phyloP scores from a whole-genome alignment of 2,797 vertebrate genomes.

The Lerista edwardsae region DNA sequence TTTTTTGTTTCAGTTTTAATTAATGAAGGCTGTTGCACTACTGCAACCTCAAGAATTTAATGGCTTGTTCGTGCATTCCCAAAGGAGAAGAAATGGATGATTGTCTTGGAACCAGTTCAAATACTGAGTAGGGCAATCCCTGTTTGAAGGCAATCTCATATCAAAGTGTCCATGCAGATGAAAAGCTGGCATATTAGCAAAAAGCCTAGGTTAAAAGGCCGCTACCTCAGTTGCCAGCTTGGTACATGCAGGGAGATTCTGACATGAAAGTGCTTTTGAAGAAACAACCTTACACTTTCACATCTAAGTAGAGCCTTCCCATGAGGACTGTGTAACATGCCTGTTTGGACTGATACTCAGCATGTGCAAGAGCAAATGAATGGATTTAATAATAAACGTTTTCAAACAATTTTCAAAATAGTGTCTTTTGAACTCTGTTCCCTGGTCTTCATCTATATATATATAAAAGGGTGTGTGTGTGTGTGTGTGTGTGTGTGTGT shows the following conservation, averaged over 20 bases:
- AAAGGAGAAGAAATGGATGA: background rate
- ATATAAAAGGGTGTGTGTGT: no score
- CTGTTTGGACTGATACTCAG: background rate
- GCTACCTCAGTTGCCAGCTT: background rate
- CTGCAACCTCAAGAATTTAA: background rate
- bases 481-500: no score
- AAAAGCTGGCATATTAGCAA: background rate
- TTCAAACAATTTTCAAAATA: conserved; percentile 12
- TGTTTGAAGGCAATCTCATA: background rate
- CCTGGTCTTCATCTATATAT: background rate
- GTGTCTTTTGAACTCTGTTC: conserved; percentile 10
- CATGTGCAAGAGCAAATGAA: background rate
- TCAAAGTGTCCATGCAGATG: background rate
- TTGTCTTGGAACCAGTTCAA: background rate
- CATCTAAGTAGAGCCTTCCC: background rate
- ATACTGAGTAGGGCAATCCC: background rate
- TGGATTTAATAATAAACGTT: background rate
- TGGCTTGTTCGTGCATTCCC: background rate
- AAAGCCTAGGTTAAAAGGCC: background rate
- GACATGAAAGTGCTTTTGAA: background rate
- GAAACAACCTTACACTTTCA: background rate
- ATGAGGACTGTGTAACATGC: background rate
- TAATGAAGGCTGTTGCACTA: background rate
- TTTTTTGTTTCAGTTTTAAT: background rate
- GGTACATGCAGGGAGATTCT: background rate